Evolutionary conservation across 2,113 vertebrate species (phyloP).

Genomic region (Saiga tatarica): DNA sequence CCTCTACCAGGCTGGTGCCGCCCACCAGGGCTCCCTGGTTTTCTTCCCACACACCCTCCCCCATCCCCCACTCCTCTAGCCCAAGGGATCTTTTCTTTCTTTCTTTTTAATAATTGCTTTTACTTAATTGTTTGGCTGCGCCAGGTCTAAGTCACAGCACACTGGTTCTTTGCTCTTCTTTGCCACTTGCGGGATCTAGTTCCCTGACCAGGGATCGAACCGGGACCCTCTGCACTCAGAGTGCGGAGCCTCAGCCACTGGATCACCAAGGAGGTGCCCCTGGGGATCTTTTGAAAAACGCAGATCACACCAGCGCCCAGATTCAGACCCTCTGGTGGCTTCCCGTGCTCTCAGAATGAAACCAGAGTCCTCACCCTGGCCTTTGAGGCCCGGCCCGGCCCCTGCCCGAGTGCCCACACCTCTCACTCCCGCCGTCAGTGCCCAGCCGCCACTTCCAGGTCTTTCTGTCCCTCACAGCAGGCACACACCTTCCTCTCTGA

Average conservation of each 20-base stretch:
- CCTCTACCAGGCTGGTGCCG: rapidly evolving
- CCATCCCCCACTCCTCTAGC: neutral
- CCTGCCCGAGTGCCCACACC: neutral
- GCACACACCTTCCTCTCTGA: neutral
- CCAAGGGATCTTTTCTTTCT: neutral
- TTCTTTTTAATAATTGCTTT: neutral
- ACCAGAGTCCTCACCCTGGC: neutral
- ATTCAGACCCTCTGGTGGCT: neutral
- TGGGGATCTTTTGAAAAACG: neutral
- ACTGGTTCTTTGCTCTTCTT: neutral
- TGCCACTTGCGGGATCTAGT: neutral
- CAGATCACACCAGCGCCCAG: neutral
- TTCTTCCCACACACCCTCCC: neutral
- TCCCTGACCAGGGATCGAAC: neutral
- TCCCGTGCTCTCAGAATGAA: neutral
- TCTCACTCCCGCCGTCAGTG: too few relatives aligned
- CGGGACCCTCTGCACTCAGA: neutral
- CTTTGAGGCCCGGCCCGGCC: neutral
- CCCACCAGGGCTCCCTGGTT: neutral
- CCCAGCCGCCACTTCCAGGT: neutral
- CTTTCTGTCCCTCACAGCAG: neutral
- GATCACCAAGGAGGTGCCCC: neutral
- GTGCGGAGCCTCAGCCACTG: neutral
- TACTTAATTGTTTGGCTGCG: neutral
- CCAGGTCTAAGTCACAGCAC: neutral